These are phyloP conservation scores for Drosophila longiperda DNA, from an alignment of 2,888 invertebrate genomes.

Conservation along the genomic window DNA sequence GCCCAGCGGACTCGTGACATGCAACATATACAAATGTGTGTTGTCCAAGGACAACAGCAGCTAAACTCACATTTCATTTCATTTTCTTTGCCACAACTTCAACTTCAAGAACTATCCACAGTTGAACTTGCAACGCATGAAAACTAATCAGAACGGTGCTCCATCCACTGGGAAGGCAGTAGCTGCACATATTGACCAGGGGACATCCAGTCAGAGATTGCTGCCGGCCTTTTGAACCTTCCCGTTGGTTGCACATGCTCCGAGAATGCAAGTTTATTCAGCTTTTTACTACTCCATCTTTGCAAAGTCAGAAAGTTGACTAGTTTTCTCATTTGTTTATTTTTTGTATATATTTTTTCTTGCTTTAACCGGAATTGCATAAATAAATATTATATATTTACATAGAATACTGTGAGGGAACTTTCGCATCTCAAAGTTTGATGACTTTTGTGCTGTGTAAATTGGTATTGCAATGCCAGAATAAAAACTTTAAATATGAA, in stretches of 20 bases:
- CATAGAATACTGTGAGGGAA: conserved; percentile 1
- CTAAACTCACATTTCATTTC: conserved; percentile 56
- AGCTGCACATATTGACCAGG: conserved; percentile 28
- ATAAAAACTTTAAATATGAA: background rate
- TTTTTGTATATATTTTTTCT: background rate
- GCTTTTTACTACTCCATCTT: conserved; percentile 31
- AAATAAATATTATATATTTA: conserved; percentile 38
- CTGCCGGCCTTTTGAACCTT: conserved; percentile 52
- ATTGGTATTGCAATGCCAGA: conserved; percentile 38
- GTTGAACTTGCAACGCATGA: conserved; percentile 50
- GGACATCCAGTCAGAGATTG: conserved; percentile 4
- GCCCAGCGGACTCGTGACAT: conserved; percentile 15
- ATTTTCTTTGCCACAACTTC: conserved; percentile 42
- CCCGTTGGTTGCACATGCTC: conserved; percentile 53
- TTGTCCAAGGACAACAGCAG: conserved; percentile 31
- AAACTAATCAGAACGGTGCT: conserved; percentile 70
- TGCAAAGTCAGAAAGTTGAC: conserved; percentile 48
- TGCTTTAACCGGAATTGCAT: conserved; percentile 18
- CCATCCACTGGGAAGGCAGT: conserved; percentile 33
- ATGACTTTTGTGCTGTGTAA: conserved; percentile 29
- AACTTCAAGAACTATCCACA: conserved; percentile 37
- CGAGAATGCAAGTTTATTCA: conserved; percentile 58
- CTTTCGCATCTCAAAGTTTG: conserved; percentile 5
- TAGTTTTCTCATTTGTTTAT: conserved; percentile 45
- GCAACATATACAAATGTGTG: conserved; percentile 14